Evolutionary conservation across 2,888 invertebrate genomes (phyloP), one percentile per base, ranked within the genome.

Genomic region (Sphecodes monilicornis): DNA sequence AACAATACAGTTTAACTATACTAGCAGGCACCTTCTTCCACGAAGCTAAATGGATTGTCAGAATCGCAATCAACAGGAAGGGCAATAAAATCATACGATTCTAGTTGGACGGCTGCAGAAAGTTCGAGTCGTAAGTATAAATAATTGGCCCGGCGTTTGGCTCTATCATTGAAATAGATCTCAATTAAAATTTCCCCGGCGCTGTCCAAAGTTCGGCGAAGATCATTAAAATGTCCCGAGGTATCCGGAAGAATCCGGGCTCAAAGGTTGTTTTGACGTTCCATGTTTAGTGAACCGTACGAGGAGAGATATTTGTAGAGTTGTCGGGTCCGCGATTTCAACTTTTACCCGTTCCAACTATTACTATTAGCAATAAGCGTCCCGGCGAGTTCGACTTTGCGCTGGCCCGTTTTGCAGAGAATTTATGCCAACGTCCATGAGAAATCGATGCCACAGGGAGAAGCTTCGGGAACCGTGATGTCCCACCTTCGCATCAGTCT

Each of bases 261-360:
- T n/a, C 13, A 8, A n/a, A 68, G 84, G 76, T 76, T 83, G 84
- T 83, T 83, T 83, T 83, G 84, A 84, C 76, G 72, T 83, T 68
- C 46, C 43, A 43, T 46, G 68, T 66, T 39, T 39, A 50, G 68
- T 39, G 54, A 29, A 68, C n/a, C 43, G 26, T 26, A 39, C 66
- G 66, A 2, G 41, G 8, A 8, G 32, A 54, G 72, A 57, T 75
- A 82, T 83, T 83, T 39, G 72, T 50, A n/a, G 82, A 76, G 41
- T 36, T 39, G 54, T 81, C 68, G 72, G 75, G 22, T 64, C 72
- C 46, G 57, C 76, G 76, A 60, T 78, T 66, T 72, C 72, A 83
- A 83, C 84, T 83, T 84, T 78, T 46, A 36, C n/a, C 36, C 78
- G 26, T 43, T 72, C 73, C 16, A 72, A 72, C 78, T 78, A 64